phyloP scores from a whole-genome alignment of 2,113 vertebrate species.

The Propithecus coquereli region DNA sequence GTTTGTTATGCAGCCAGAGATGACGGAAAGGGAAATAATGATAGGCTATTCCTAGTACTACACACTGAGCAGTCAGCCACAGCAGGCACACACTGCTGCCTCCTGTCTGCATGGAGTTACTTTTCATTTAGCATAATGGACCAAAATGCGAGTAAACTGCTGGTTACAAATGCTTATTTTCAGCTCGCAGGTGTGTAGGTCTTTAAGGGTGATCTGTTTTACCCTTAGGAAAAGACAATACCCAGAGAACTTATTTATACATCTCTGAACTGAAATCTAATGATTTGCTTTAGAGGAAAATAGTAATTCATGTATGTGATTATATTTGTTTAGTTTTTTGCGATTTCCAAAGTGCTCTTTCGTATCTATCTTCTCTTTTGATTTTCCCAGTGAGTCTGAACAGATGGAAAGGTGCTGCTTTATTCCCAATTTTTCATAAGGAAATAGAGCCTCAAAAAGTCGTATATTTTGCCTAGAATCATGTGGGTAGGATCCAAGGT shows the following conservation, averaged over 20 bases:
- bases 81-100: background rate
- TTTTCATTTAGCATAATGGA: background rate
- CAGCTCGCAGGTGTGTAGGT: background rate
- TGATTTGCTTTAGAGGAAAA: constrained; percentile 33
- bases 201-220: background rate
- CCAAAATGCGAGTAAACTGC: background rate
- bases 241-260: background rate
- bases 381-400: background rate
- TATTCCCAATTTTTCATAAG: constrained; percentile 4
- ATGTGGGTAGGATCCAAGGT: background rate
- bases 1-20: background rate
- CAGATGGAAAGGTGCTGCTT: background rate
- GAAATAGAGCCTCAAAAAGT: constrained; percentile 18
- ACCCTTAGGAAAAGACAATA: background rate
- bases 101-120: background rate
- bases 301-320: background rate
- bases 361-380: background rate
- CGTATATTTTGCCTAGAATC: background rate
- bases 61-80: background rate
- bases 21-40: background rate
- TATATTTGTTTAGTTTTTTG: constrained; percentile 31
- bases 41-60: background rate
- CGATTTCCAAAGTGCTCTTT: constrained; percentile 36
- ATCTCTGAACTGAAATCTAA: constrained; percentile 26
- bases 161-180: background rate